These are phyloP conservation scores for Ctenosaura bakeri DNA, from an alignment of 2,797 vertebrate genomes.

Conservation along the genomic window DNA sequence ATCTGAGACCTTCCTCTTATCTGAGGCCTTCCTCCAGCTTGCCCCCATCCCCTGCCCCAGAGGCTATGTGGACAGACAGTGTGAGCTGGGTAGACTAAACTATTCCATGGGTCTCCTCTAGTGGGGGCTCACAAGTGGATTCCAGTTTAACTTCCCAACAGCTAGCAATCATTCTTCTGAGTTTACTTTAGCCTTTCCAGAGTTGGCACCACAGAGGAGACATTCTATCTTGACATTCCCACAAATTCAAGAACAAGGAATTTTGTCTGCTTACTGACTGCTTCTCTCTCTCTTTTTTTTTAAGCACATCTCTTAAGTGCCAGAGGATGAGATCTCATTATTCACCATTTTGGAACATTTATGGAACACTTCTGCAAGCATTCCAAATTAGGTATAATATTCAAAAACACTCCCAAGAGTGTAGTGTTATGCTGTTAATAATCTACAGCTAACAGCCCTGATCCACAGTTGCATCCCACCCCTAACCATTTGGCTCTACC, in stretches of 20 bases:
- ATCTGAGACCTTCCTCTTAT: no score
- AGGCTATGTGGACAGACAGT: no score
- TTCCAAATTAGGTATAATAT: background rate
- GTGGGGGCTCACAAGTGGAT: no score
- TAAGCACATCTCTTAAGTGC: background rate
- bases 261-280: background rate
- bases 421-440: background rate
- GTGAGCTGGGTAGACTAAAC: no score
- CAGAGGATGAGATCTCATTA: no score
- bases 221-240: background rate
- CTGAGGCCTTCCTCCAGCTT: no score
- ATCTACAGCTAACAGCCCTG: background rate
- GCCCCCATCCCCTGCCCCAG: no score
- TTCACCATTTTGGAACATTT: background rate
- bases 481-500: no score
- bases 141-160: background rate
- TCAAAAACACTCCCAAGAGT: background rate
- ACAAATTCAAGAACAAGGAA: background rate
- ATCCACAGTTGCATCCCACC: background rate
- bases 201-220: background rate
- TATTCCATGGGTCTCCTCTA: no score
- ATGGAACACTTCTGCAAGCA: background rate
- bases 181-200: background rate
- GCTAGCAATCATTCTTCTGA: background rate
- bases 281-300: no score